Percentiles rank a stretch among this genome's conserved stretches.
phyloP scores from a whole-genome alignment of 2,797 vertebrate species.

The Moxostoma hubbsi region DNA sequence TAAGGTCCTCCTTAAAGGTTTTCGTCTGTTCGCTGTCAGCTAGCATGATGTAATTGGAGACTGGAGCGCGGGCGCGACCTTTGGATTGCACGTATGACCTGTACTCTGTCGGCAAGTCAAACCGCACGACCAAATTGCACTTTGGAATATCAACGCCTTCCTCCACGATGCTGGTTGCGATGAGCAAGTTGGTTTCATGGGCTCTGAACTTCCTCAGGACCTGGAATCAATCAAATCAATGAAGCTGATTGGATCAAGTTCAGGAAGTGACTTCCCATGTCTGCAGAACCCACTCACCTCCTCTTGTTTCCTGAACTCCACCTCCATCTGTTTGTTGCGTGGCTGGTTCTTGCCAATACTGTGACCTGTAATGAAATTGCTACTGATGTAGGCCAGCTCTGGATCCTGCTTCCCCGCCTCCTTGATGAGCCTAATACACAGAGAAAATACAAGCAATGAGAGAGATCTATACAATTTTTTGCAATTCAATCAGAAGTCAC shows the following conservation, averaged over 20 bases:
- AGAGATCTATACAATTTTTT: not conserved
- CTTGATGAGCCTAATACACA: conserved; percentile 90
- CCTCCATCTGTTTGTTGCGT: conserved; percentile 98
- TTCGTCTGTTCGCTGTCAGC: conserved; percentile 92
- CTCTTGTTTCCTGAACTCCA: conserved; percentile 98
- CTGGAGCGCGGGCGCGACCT: conserved; percentile 93
- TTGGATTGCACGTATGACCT: conserved; percentile 98
- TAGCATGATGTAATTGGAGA: conserved; percentile 98
- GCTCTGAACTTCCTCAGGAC: conserved; percentile 97
- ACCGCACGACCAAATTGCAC: conserved; percentile 98
- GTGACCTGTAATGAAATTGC: conserved; percentile 99
- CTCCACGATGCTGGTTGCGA: conserved; percentile 98
- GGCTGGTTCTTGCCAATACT: conserved; percentile 98
- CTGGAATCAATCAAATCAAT: conserved; percentile 65
- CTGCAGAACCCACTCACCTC: conserved; percentile 79
- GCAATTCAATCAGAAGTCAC: not conserved
- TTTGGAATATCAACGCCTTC: conserved; percentile 99
- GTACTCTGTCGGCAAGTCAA: conserved; percentile 96
- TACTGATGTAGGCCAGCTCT: conserved; percentile 98
- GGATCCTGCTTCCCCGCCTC: conserved; percentile 98
- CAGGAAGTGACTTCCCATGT: not conserved
- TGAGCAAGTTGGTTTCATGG: conserved; percentile 98
- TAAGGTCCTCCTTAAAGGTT: conserved; percentile 93
- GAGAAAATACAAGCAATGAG: not conserved
- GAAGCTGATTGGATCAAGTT: not conserved